Evolutionary conservation across 2,113 vertebrate genomes (phyloP).

Genomic region (Hippolais icterina): DNA sequence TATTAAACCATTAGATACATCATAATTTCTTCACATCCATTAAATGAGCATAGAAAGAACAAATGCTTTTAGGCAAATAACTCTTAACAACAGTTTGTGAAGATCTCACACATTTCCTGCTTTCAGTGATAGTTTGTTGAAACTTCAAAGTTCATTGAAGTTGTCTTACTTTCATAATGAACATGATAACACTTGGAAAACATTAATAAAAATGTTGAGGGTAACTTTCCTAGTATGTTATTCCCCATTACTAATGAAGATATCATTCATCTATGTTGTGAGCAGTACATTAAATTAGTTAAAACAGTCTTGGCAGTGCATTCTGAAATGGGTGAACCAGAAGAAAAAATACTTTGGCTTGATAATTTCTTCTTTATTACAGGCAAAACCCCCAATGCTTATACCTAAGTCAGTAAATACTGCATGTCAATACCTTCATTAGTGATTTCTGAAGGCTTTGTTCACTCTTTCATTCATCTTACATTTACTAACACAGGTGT

Average conservation of each 20-base stretch:
- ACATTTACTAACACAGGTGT: background rate
- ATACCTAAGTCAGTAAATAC: background rate
- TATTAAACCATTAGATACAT: background rate
- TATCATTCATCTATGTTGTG: background rate
- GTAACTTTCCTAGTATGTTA: constrained; percentile 16
- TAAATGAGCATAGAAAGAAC: background rate
- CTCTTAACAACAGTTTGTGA: background rate
- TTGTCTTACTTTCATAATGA: background rate
- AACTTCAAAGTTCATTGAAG: background rate
- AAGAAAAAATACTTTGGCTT: background rate
- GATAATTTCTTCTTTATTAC: constrained; percentile 28
- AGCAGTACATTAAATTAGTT: constrained; percentile 44
- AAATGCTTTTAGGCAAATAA: background rate
- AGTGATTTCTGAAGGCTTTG: background rate
- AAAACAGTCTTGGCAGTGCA: background rate
- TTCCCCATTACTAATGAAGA: constrained; percentile 27
- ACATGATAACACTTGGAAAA: background rate
- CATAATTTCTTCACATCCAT: background rate
- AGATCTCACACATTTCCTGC: background rate
- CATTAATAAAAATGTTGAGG: background rate
- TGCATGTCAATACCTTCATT: background rate
- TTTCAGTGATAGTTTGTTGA: background rate
- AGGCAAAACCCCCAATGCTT: background rate
- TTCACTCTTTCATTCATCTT: background rate
- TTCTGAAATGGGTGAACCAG: background rate